Evolutionary conservation across 2,888 invertebrate species (phyloP).

Genomic region (Callimorpha dominula): DNA sequence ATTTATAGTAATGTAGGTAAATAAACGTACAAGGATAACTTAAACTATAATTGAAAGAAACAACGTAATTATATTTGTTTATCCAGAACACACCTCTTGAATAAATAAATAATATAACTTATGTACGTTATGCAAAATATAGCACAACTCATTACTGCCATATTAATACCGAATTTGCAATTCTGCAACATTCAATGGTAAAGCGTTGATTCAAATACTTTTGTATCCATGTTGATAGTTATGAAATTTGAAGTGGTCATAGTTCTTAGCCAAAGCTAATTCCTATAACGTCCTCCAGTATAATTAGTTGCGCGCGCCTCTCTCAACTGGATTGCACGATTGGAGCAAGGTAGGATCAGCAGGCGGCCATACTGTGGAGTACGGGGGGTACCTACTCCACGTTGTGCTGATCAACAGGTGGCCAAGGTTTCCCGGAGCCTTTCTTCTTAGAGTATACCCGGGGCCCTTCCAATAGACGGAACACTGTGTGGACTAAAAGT

Average conservation of each 20-base stretch:
- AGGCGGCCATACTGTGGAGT: too few relatives aligned
- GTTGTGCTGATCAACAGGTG: too few relatives aligned
- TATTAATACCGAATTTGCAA: background rate
- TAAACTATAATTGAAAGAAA: background rate
- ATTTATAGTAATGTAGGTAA: constrained; percentile 4
- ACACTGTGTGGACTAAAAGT: background rate
- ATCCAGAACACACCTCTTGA: too few relatives aligned
- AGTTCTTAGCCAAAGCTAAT: too few relatives aligned
- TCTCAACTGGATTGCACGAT: too few relatives aligned
- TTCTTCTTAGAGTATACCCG: background rate
- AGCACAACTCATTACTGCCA: too few relatives aligned
- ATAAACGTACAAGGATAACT: constrained; percentile 5
- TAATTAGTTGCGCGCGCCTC: background rate
- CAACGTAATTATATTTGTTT: too few relatives aligned
- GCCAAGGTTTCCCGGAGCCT: background rate
- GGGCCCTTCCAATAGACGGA: background rate
- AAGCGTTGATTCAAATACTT: background rate
- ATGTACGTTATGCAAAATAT: too few relatives aligned
- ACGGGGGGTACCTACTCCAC: too few relatives aligned
- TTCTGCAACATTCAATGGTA: background rate
- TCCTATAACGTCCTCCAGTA: background rate
- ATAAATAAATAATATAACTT: too few relatives aligned
- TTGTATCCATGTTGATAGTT: background rate
- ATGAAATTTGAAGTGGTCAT: too few relatives aligned
- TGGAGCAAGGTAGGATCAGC: too few relatives aligned